These are phyloP conservation scores for Oedothorax gibbosus DNA, from an alignment of 1,140 invertebrate species.

Conservation along the genomic window DNA sequence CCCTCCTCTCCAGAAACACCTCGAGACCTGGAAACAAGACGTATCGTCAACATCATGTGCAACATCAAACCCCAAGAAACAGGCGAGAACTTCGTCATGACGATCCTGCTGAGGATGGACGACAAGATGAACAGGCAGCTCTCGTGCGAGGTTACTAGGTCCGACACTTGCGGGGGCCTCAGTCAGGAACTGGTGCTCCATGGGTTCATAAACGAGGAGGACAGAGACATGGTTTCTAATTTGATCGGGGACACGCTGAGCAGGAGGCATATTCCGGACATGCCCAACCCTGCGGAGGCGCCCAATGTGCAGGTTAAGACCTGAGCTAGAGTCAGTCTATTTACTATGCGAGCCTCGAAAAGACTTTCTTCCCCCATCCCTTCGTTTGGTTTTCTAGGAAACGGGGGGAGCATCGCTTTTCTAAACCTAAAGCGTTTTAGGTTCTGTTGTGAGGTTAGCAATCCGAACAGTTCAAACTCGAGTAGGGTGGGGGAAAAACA, in stretches of 20 bases:
- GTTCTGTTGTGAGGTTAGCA: no score
- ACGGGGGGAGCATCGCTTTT: no score
- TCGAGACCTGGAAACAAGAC: conserved; percentile 73
- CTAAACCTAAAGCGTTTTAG: no score
- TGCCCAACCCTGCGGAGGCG: conserved; percentile 7
- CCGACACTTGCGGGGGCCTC: conserved; percentile 84
- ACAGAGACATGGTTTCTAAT: conserved; percentile 62
- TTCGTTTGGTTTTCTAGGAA: no score
- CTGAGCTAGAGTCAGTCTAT: no score
- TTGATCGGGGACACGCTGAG: conserved; percentile 61
- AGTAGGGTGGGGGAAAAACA: no score
- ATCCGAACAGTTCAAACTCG: no score
- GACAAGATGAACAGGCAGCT: conserved; percentile 99
- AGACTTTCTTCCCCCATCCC: no score
- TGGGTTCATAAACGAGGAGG: conserved; percentile 92
- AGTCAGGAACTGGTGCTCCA: conserved; percentile 94
- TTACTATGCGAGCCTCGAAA: no score
- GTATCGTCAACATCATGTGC: conserved; percentile 95
- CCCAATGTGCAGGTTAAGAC: background rate
- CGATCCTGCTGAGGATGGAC: conserved; percentile 95
- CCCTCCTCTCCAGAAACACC: conserved; percentile 65
- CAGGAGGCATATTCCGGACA: conserved; percentile 51
- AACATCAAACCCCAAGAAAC: conserved; percentile 83
- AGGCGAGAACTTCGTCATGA: conserved; percentile 73
- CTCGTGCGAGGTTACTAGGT: conserved; percentile 87